Percentiles rank a stretch among this genome's conserved stretches.
Evolutionary conservation across 2,113 vertebrate species (phyloP).

Genomic region (Mus musculus): GRCm39 chr9:3815001-3815500

Average conservation of each 20-base stretch:
- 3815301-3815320: neutral
- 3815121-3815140: neutral
- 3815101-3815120: neutral
- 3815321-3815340: conserved; percentile 33
- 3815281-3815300: neutral
- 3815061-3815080: neutral
- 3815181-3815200: neutral
- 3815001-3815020: neutral
- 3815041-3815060: neutral
- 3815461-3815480: neutral
- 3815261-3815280: neutral
- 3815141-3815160: neutral
- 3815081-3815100: neutral
- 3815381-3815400: neutral
- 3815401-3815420: neutral
- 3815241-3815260: neutral
- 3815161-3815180: neutral
- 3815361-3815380: neutral
- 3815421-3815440: neutral
- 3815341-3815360: neutral
- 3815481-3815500: neutral
- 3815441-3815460: neutral
- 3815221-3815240: neutral
- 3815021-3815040: neutral
- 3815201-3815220: neutral